Evolutionary conservation across 1,140 invertebrate species (phyloP), one percentile per base, ranked within the genome.

Genomic region (Antheraea mylitta): DNA sequence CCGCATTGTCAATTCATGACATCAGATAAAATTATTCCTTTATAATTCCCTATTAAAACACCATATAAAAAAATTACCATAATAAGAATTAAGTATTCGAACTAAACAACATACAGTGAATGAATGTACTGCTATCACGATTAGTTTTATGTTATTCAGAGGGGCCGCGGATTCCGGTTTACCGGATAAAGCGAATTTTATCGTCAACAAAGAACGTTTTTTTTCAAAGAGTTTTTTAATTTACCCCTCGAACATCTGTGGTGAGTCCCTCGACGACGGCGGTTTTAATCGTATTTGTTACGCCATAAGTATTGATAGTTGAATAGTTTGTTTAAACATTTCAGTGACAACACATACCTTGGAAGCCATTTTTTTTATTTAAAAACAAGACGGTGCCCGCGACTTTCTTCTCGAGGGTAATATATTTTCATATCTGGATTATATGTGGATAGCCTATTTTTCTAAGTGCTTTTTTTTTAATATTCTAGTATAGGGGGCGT

Each of bases 121-220:
- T 87, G 85, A 90, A 89, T 89, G 86, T 90, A 91, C 89, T 90
- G 82, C 83, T 80, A 90, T 90, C 90, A 91, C 84, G 85, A 91
- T 91, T 90, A 91, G 88, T 85, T 86, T 87, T 89, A 91, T 86
- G 82, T 82, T 73, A 73, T 74, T 75, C 70, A 73, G 71, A 85
- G 84, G 86, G 85, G 79, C 79, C 79, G 79, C 75, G 78, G 79
- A 91, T 89, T 89, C 88, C 86, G 87, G 89, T 91, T 89, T 90
- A 77, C 78, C 74, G 79, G 79, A 89, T 86, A 87, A 90, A 89
- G 79, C 80, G 85, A 87, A 89, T 87, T 91, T 86, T 69, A 80
- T 78, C 80, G 84, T 83, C 82, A 89, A 82, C 86, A 87, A 36
- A 82, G 84, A 74, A 71, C 37, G 66, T 83, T 89, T 91, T 53